Evolutionary conservation across 2,888 invertebrate species (phyloP).

Genomic region (Norana najaformis): DNA sequence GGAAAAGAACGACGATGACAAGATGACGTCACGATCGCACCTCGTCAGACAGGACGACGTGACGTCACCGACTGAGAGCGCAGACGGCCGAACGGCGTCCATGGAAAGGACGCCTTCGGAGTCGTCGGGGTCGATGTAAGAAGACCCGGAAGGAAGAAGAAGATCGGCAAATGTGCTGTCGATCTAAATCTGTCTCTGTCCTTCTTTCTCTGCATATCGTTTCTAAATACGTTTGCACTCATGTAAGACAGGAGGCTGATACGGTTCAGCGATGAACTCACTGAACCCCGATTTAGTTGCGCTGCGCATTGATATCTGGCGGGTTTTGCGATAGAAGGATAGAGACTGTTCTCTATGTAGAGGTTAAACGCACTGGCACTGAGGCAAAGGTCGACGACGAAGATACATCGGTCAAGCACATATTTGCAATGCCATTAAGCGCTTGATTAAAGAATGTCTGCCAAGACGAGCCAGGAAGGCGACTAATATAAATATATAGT

Average conservation of each 20-base stretch:
- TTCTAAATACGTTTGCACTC: not conserved
- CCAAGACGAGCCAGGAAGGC: not conserved
- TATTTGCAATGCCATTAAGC: not conserved
- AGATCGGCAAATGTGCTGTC: not conserved
- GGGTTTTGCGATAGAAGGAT: not conserved
- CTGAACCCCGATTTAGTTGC: not conserved
- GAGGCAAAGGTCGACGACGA: not conserved
- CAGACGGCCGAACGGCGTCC: not conserved
- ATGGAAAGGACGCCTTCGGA: not conserved
- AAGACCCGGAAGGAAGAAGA: not conserved
- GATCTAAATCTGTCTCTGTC: not conserved
- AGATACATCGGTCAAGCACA: not conserved
- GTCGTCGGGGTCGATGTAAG: not conserved
- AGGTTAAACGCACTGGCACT: not conserved
- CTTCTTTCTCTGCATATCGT: not conserved
- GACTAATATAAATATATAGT: not conserved
- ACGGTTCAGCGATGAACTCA: not conserved
- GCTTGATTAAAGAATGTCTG: too few relatives aligned
- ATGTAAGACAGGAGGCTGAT: not conserved
- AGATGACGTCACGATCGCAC: conserved; percentile 16
- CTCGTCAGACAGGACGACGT: conserved; percentile 23
- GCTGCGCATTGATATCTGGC: not conserved
- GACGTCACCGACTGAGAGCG: conserved; percentile 19
- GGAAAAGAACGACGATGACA: not conserved
- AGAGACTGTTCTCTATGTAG: too few relatives aligned